A percentile compares a stretch with the other conserved stretches of the same genome.
Evolutionary conservation across 2,888 invertebrate species (phyloP).

Genomic region (Himalopsyche japonica): DNA sequence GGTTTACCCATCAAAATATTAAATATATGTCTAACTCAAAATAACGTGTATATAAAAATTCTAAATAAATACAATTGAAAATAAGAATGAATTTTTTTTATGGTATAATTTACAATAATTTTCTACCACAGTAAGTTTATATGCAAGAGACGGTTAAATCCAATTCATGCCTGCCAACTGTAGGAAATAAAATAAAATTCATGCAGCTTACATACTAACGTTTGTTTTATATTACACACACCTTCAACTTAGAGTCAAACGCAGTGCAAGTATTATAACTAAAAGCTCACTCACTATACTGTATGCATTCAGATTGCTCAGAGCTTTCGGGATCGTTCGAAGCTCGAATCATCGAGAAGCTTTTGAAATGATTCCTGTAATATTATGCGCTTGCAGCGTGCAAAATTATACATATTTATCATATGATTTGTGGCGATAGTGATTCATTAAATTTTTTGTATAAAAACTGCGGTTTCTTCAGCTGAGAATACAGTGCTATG

Average conservation of each 20-base stretch:
- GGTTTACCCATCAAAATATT: too few relatives aligned
- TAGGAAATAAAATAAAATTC: slow-evolving; percentile 12
- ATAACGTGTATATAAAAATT: too few relatives aligned
- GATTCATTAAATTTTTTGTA: not conserved
- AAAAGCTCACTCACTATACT: not conserved
- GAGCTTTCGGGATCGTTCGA: not conserved
- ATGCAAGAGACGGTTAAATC: not conserved
- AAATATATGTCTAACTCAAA: too few relatives aligned
- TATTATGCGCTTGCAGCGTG: not conserved
- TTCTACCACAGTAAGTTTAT: not conserved
- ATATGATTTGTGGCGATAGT: not conserved
- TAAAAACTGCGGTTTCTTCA: too few relatives aligned
- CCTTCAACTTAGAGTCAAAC: not conserved
- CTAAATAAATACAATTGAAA: too few relatives aligned
- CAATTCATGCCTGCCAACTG: not conserved
- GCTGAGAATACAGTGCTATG: too few relatives aligned
- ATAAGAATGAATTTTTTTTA: too few relatives aligned
- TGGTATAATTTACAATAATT: too few relatives aligned
- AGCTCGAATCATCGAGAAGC: not conserved
- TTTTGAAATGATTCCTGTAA: not conserved
- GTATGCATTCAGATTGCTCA: not conserved
- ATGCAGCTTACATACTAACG: slow-evolving; percentile 10
- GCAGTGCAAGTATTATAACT: not conserved
- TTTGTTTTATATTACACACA: slow-evolving; percentile 11
- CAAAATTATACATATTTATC: not conserved